Base-by-base conservation (phyloP, 2,113 vertebrate genomes). In the Anser cygnoides region DNA sequence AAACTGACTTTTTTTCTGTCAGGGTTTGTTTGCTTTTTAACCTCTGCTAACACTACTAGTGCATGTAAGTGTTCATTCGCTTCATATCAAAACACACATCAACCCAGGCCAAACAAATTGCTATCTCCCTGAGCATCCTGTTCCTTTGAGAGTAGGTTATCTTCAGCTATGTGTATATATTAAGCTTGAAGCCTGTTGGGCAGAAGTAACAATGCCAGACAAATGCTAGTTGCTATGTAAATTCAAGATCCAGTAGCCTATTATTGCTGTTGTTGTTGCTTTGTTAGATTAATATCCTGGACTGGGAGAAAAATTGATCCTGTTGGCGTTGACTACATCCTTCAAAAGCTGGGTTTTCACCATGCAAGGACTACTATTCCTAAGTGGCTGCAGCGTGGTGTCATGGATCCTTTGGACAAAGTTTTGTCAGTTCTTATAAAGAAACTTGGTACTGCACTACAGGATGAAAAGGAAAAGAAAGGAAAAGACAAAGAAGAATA, bases 351-450 rank as follows among this genome's bases (percentile, higher is more conserved):
- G 87, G 99, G 99, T 92, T 99, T 99, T 97, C 99, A 99, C 97
- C 99, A 99, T n/a, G 99, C 99, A 86, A 98, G 99, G 97, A 99
- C 99, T 41, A 99, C 99, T 12, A 99, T 99, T 96, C 99, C 99
- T 33, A 99, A 99, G 97, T 99, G 99, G 99, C 99, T 99, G 94
- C 99, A 99, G 96, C 98, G 99, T n/a, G 99, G 99, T 8, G 99
- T 99, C 87, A 99, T 99, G 99, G 99, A 99, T 96, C 99, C 99
- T 11, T 93, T 99, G 97, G 99, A 99, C 97, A 99, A 99, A 92
- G 99, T 99, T 66, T 96, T 99, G 82, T 99, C 99, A 0, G 99
- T 99, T 81, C 99, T 99, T 28, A 99, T 99, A 71, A 99, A 99
- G 97, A 99, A 99, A 95, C 98, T 99, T 3, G 99, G 99, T 82